These are phyloP conservation scores for Rhinolophus ferrumequinum DNA, from an alignment of 2,113 vertebrate genomes.

Conservation along the genomic window DNA sequence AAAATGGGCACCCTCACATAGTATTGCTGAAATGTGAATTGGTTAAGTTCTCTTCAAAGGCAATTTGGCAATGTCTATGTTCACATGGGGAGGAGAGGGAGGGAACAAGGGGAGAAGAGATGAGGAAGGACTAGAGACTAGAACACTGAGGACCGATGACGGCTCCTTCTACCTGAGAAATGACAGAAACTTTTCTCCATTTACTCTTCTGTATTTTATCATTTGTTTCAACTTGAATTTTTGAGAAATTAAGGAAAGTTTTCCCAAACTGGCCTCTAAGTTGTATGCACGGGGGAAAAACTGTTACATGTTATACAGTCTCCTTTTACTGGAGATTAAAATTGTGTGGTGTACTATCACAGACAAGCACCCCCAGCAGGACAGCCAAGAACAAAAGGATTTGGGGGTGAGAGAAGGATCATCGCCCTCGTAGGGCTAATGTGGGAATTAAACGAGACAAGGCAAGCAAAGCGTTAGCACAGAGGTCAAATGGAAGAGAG, in stretches of 20 bases:
- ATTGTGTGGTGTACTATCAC: background rate
- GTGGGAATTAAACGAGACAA: background rate
- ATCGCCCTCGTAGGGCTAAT: too few relatives aligned
- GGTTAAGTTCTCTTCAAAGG: background rate
- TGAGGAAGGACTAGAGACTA: background rate
- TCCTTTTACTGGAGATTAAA: constrained; percentile 8
- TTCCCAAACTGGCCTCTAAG: background rate
- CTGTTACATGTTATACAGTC: background rate
- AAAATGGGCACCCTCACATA: background rate
- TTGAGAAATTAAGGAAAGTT: background rate
- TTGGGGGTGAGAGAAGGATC: background rate
- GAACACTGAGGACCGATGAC: background rate
- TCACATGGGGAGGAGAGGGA: background rate
- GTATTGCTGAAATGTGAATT: background rate
- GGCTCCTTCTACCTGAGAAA: background rate
- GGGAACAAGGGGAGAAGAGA: accelerated
- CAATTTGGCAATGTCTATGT: background rate
- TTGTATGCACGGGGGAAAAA: background rate
- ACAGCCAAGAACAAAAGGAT: background rate
- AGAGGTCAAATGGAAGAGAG: background rate
- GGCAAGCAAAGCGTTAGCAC: background rate
- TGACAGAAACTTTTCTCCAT: background rate
- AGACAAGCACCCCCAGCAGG: background rate
- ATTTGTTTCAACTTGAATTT: background rate
- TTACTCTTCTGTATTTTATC: background rate